Conservation (phyloP, 2,888 invertebrate genomes). For the Sericinus montela region DNA sequence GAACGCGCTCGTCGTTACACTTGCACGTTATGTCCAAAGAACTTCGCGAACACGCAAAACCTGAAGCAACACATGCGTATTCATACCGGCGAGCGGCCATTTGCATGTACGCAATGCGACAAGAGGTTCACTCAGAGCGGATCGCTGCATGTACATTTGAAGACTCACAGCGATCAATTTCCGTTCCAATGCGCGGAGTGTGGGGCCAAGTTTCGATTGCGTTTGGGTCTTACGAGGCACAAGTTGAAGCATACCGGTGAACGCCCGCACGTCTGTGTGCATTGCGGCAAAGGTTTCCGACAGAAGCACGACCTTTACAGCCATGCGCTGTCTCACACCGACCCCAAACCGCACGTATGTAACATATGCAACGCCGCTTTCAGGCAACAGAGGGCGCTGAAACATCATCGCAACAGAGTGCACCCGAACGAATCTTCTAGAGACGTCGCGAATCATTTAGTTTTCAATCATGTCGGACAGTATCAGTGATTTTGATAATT, state of each 20-base stretch:
- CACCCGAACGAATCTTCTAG: conserved; percentile 39
- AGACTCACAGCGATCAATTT: conserved; percentile 76
- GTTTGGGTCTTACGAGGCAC: conserved; percentile 78
- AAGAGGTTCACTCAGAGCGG: conserved; percentile 83
- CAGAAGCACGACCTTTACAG: conserved; percentile 79
- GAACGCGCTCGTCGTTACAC: conserved; percentile 78
- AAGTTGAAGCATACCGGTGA: conserved; percentile 81
- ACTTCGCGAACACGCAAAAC: conserved; percentile 81
- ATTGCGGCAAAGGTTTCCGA: conserved; percentile 78
- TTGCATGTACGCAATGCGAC: conserved; percentile 79
- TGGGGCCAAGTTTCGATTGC: conserved; percentile 79
- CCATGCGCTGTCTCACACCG: conserved; percentile 74
- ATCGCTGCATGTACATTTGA: conserved; percentile 81
- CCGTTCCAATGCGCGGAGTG: conserved; percentile 81
- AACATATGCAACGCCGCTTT: conserved; percentile 76
- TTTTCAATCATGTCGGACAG: conserved; percentile 7
- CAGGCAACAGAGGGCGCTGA: conserved; percentile 70
- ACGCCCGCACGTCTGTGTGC: conserved; percentile 78
- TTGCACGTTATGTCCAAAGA: conserved; percentile 75
- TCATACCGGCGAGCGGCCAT: conserved; percentile 80
- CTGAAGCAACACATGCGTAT: conserved; percentile 79
- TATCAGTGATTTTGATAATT: conserved; percentile 7
- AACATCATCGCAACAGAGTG: conserved; percentile 52
- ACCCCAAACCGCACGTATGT: conserved; percentile 78
- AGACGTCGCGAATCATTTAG: conserved; percentile 18